These are phyloP conservation scores for Onthophagus taurus DNA, from an alignment of 1,140 invertebrate genomes.

Conservation along the genomic window DNA sequence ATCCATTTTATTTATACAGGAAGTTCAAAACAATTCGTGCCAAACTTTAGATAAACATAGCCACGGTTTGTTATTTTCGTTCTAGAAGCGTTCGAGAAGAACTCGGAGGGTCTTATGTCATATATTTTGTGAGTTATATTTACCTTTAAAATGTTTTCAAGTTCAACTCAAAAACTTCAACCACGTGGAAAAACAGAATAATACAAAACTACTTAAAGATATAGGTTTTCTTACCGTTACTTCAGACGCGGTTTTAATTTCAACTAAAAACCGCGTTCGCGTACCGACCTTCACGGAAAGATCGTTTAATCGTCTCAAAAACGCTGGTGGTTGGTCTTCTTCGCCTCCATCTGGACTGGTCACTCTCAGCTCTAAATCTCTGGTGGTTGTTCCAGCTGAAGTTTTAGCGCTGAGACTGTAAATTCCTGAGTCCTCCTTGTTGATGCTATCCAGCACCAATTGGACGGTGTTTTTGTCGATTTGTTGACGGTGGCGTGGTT, in stretches of 20 bases:
- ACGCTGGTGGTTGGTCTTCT: constrained; percentile 60
- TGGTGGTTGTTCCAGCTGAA: constrained; percentile 36
- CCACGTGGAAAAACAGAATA: too few relatives aligned
- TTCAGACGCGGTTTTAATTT: constrained; percentile 67
- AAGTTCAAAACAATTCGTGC: too few relatives aligned
- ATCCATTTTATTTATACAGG: too few relatives aligned
- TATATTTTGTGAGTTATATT: too few relatives aligned
- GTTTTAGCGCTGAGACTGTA: constrained; percentile 50
- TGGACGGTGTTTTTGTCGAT: constrained; percentile 41
- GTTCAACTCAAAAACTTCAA: too few relatives aligned
- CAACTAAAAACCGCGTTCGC: constrained; percentile 69
- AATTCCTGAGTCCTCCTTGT: constrained; percentile 43
- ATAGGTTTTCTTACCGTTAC: constrained; percentile 67
- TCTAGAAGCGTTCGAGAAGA: too few relatives aligned
- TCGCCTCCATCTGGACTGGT: constrained; percentile 14
- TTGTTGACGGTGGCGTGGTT: constrained; percentile 25
- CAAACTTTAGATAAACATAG: too few relatives aligned
- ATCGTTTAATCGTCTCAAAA: constrained; percentile 66
- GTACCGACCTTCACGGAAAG: constrained; percentile 79
- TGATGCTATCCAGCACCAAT: constrained; percentile 43
- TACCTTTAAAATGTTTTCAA: too few relatives aligned
- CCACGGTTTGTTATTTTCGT: too few relatives aligned
- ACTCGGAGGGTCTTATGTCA: too few relatives aligned
- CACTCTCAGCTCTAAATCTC: constrained; percentile 36
- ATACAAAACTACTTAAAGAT: too few relatives aligned